Base-by-base conservation (phyloP, 37 sponge, comb jelly and placozoan species). In the Bolinopsis microptera region DNA sequence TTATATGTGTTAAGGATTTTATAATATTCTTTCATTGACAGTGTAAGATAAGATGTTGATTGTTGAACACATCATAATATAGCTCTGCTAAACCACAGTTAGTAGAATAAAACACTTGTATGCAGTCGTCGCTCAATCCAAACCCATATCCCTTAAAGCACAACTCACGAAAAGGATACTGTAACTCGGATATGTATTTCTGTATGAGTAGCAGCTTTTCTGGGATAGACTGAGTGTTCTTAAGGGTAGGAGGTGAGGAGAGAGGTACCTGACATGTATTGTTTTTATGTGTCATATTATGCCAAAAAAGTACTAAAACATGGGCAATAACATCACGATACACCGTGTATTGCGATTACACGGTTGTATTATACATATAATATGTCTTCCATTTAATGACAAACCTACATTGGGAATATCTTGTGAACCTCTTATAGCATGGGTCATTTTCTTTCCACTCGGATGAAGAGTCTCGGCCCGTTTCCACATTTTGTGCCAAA, bases 401-500 rank as follows among this genome's bases (percentile, higher is more conserved):
- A 72, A 72, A 72, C 31, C 31, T 72, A 72, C 75, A n/a, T 72
- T n/a, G 26, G 75, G 75, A 92, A 90, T 27, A 31, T 68, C 28
- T 0, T 69, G 74, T 35, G 93, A 35, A 0, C 95, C 98, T 30
- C 97, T 38, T 24, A 98, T 98, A 21, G 69, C 33, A n/a, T 25
- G 25, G 23, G 93, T 94, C 0, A 96, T 61, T 5, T 67, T 40
- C 1, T 36, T 38, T 18, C 96, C 96, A 0, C 94, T 68, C 24
- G 97, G 97, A 68, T 98, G 98, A 18, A 92, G 83, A 8, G 76
- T 48, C 68, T 38, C 77, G 0, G 96, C 94, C 69, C 96, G 69
- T 0, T 88, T 2, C 98, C 98, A 98, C 96, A 98, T 95, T 38
- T 90, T 95, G 31, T 96, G 94, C 96, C 96, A 95, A 0, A 96